Percentiles rank a stretch among this genome's conserved stretches.
These are phyloP conservation scores for Protonibea diacanthus DNA, from an alignment of 2,797 vertebrate genomes.

Conservation along the genomic window DNA sequence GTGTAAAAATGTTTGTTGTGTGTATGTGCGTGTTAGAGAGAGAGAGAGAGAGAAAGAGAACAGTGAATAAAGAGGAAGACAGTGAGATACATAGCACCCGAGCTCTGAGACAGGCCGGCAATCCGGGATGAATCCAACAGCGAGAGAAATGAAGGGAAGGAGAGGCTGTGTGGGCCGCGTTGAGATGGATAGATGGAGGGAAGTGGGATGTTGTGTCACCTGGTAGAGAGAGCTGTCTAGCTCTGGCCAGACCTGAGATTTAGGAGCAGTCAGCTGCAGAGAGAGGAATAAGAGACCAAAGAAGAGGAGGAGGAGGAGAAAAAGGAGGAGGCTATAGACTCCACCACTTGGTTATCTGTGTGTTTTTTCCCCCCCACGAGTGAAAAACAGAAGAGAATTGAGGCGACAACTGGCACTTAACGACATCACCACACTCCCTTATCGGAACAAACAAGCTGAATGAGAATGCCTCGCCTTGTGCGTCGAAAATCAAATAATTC, in stretches of 20 bases:
- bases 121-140: constrained; percentile 49
- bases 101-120: constrained; percentile 37
- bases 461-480: constrained; percentile 37
- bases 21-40: constrained; percentile 21
- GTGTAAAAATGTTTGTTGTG: constrained; percentile 41
- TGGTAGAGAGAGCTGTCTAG: constrained; percentile 71
- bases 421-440: constrained; percentile 54
- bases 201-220: constrained; percentile 70
- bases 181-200: constrained; percentile 65
- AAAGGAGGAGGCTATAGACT: constrained; percentile 1
- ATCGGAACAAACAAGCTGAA: constrained; percentile 65
- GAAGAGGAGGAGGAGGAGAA: constrained; percentile 12
- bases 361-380: constrained; percentile 28
- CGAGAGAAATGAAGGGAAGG: constrained; percentile 54
- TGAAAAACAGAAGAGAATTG: constrained; percentile 51
- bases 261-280: constrained; percentile 70
- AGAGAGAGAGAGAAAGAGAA: constrained; percentile 41
- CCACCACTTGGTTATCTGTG: constrained; percentile 45
- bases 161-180: constrained; percentile 55
- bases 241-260: constrained; percentile 62
- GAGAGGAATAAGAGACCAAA: constrained; percentile 53
- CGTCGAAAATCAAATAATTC: constrained; percentile 59
- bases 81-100: constrained; percentile 37
- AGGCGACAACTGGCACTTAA: constrained; percentile 66
- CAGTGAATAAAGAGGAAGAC: constrained; percentile 58